phyloP scores from a whole-genome alignment of 1,140 invertebrate species.

The Pogonus chalceus region DNA sequence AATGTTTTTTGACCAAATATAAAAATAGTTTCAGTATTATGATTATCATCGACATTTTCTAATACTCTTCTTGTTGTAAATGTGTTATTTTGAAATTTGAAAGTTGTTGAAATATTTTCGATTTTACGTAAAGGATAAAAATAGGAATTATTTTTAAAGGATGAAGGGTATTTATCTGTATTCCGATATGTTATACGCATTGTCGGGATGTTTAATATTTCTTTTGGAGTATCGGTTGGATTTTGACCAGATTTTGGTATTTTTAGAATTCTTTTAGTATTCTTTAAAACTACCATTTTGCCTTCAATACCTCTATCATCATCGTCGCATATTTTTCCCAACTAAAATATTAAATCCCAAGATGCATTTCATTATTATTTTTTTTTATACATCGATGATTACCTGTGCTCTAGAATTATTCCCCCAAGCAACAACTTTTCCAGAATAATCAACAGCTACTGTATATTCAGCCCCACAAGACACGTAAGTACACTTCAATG shows the following conservation, averaged over 20 bases:
- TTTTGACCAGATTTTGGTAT: constrained; percentile 31
- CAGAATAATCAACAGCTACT: constrained; percentile 48
- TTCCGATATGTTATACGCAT: constrained; percentile 28
- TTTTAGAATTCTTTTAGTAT: constrained; percentile 39
- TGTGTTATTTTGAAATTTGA: not conserved
- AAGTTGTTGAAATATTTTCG: not conserved
- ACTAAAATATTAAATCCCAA: constrained; percentile 18
- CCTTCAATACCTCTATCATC: constrained; percentile 32
- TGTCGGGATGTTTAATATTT: constrained; percentile 31
- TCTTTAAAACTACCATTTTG: constrained; percentile 39
- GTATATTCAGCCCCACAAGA: constrained; percentile 61
- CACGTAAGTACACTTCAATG: constrained; percentile 39
- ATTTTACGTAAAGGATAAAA: constrained; percentile 4
- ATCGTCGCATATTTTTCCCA: constrained; percentile 34
- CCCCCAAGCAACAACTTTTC: constrained; percentile 52
- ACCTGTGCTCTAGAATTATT: constrained; percentile 50
- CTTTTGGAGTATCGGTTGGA: constrained; percentile 27
- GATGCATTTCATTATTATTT: not conserved
- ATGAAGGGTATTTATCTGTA: not conserved
- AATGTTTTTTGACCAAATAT: constrained; percentile 30
- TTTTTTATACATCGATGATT: constrained; percentile 11
- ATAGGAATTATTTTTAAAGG: not conserved
- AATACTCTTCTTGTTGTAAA: not conserved
- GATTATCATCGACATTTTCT: not conserved
- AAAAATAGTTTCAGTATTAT: constrained; percentile 3